Evolutionary conservation across 2,113 vertebrate genomes (phyloP).

Genomic region (Thunnus maccoyii): DNA sequence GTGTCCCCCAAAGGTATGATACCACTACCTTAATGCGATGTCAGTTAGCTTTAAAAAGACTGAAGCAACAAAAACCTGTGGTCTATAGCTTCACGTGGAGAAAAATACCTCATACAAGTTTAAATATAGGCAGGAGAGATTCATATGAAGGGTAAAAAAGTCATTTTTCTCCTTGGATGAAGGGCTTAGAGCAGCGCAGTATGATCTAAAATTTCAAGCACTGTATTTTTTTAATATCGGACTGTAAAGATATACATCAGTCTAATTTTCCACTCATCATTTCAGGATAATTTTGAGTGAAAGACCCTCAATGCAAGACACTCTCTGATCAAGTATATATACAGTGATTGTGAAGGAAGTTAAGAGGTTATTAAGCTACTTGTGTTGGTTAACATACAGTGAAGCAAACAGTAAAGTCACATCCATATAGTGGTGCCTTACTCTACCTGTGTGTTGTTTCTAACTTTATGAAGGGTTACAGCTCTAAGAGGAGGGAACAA

Average conservation of each 20-base stretch:
- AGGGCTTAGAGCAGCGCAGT: too few species aligned
- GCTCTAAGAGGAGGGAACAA: constrained; percentile 19
- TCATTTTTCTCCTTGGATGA: too few species aligned
- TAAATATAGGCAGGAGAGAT: neutral
- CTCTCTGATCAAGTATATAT: too few species aligned
- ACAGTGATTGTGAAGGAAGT: too few species aligned
- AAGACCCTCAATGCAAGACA: too few species aligned
- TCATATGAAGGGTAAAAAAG: neutral
- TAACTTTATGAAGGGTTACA: neutral
- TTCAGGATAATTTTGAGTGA: too few species aligned
- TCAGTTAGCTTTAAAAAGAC: neutral
- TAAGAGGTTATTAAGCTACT: too few species aligned
- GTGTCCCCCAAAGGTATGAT: neutral
- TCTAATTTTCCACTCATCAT: too few species aligned
- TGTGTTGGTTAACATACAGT: too few species aligned
- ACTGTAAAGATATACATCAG: too few species aligned
- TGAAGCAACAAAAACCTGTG: neutral
- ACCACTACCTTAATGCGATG: neutral
- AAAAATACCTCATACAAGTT: neutral
- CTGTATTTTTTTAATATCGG: too few species aligned
- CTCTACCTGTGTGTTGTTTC: neutral
- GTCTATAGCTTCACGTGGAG: neutral
- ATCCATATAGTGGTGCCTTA: neutral
- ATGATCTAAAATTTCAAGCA: too few species aligned
- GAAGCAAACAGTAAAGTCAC: neutral